phyloP scores from a whole-genome alignment of 2,113 vertebrate species.

The Gallinago paraguaiae region DNA sequence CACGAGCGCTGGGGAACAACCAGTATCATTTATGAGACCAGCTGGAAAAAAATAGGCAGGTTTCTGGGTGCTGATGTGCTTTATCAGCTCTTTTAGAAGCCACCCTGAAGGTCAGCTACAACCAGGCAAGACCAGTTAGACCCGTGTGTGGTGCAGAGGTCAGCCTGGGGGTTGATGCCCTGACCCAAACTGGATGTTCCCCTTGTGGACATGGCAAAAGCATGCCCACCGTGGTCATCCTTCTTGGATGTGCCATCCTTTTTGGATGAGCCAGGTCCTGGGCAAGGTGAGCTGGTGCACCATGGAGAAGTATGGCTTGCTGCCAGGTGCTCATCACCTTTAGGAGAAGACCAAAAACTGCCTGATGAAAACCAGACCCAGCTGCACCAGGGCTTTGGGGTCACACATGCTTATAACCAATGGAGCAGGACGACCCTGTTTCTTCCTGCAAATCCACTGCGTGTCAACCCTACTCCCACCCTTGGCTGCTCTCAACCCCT shows the following conservation, averaged over 20 bases:
- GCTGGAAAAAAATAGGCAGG: neutral
- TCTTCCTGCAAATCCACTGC: neutral
- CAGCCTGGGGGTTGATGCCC: neutral
- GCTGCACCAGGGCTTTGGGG: neutral
- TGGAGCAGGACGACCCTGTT: rapidly evolving
- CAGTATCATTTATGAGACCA: neutral
- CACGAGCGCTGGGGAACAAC: rapidly evolving
- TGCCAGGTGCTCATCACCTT: neutral
- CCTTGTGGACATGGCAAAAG: neutral
- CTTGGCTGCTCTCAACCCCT: neutral
- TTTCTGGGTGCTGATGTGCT: neutral
- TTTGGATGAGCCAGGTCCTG: neutral
- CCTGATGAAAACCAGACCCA: neutral
- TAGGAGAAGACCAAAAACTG: neutral
- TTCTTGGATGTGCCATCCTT: neutral
- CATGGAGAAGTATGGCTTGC: rapidly evolving
- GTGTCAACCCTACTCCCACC: neutral
- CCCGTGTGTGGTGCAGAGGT: rapidly evolving
- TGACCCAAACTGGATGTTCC: neutral
- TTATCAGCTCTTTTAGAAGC: neutral
- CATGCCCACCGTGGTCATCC: neutral
- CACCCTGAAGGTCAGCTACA: neutral
- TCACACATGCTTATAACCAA: neutral
- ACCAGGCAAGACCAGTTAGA: neutral
- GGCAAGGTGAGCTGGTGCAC: rapidly evolving